Evolutionary conservation across 1,140 invertebrate genomes (phyloP), one percentile per base, ranked within the genome.

Genomic region (Mactra quadrangularis): DNA sequence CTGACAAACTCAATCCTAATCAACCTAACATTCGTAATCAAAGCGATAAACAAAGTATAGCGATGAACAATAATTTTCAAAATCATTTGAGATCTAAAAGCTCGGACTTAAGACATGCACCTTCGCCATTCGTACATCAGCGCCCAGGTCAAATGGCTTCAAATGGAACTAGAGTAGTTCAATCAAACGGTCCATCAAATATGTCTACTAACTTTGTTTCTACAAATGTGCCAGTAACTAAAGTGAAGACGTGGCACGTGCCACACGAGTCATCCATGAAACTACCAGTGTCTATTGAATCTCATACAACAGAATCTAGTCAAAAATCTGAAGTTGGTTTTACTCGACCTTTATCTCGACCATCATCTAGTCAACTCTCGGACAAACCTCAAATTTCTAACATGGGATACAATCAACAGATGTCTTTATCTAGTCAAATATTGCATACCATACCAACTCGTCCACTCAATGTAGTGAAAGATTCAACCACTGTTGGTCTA

Each of bases 191-290:
- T 68, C 45, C 45, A 31, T 38, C 29, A 0, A 68, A 41, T 50
- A 31, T 38, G 15, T 68, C 41, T 50, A n/a, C 19, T 47, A 68
- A 68, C 15, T 4, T 50, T 68, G 15, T 47, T 68, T 55, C 38
- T 6, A 41, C 6, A 6, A 41, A 15, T 41, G 38, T 41, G 31
- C 33, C 13, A 6, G 53, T 55, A 6, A 59, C 57, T 13, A 75
- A 75, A 53, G 75, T 41, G 7, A 78, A 31, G 53, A 78, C 75
- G 33, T 78, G 75, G 75, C 57, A 64, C 29, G 60, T 78, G 17
- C 72, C 72, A 6, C 0, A 29, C 31, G 70, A 38, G 3, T 9
- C 4, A 2, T 27, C 22, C 15, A 27, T 31, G 7, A 15, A 52
- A 13, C 6, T 38, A 22, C 6, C 41, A 3, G 38, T 27, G 2